Percentiles rank a stretch among this genome's conserved stretches.
These are phyloP conservation scores for Tachina grossa DNA, from an alignment of 2,888 invertebrate genomes.

Conservation along the genomic window DNA sequence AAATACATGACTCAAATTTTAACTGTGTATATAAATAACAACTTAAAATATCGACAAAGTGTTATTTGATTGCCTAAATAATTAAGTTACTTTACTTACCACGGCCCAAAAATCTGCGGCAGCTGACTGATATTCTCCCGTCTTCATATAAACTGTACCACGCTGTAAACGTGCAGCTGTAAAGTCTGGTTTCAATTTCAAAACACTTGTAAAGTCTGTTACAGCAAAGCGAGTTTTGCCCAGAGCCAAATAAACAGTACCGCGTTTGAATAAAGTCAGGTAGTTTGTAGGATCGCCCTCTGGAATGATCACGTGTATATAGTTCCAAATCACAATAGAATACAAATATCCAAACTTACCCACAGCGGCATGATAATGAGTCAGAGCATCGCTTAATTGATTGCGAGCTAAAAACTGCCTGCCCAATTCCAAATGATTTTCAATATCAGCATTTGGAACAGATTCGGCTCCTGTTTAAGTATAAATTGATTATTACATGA, in stretches of 20 bases:
- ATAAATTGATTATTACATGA: conserved; percentile 6
- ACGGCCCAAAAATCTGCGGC: conserved; percentile 92
- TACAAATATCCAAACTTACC: conserved; percentile 85
- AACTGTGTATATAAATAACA: neutral
- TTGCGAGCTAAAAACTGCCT: conserved; percentile 95
- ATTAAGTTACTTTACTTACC: conserved; percentile 85
- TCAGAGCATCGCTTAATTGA: conserved; percentile 96
- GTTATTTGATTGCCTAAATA: neutral
- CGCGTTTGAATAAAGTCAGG: conserved; percentile 96
- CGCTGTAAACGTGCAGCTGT: conserved; percentile 92
- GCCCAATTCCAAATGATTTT: conserved; percentile 96
- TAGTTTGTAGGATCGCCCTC: conserved; percentile 98
- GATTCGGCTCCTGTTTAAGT: conserved; percentile 86
- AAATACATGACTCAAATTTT: no score
- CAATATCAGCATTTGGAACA: conserved; percentile 87
- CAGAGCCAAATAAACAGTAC: conserved; percentile 97
- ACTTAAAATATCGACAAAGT: neutral
- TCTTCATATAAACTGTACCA: conserved; percentile 94
- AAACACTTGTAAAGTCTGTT: conserved; percentile 95
- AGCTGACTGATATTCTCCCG: conserved; percentile 92
- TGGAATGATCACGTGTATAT: conserved; percentile 78
- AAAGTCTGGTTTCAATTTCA: conserved; percentile 97
- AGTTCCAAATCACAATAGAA: neutral
- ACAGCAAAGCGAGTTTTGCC: conserved; percentile 98
- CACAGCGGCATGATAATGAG: conserved; percentile 98